These are phyloP conservation scores for Episyrphus balteatus DNA, from an alignment of 1,140 invertebrate species.

Conservation along the genomic window DNA sequence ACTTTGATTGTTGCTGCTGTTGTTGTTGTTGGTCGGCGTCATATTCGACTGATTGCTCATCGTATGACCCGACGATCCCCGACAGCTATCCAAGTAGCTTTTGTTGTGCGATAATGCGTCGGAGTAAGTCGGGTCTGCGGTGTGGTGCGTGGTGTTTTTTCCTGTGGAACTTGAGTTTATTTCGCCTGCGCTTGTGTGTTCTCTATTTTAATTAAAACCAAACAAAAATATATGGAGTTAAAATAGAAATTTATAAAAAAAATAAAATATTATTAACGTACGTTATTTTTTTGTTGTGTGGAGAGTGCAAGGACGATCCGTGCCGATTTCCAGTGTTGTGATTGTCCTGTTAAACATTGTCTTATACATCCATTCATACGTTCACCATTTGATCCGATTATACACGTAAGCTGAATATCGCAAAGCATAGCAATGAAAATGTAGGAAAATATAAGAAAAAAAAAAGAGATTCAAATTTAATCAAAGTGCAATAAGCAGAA, in stretches of 20 bases:
- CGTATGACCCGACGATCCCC: conserved; percentile 39
- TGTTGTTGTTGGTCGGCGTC: conserved; percentile 15
- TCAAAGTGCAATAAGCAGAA: too few relatives aligned
- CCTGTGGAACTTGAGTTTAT: conserved; percentile 64
- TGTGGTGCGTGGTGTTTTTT: conserved; percentile 64
- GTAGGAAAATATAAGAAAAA: too few relatives aligned
- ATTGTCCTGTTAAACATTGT: conserved; percentile 38
- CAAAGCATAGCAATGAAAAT: conserved; percentile 9
- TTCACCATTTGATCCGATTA: conserved; percentile 36
- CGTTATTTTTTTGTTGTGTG: conserved; percentile 26
- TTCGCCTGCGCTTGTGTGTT: conserved; percentile 56
- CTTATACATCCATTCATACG: conserved; percentile 37
- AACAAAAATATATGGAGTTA: background rate
- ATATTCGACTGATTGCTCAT: conserved; percentile 21
- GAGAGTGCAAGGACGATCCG: conserved; percentile 36
- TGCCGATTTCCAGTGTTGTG: conserved; percentile 33
- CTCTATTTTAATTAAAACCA: conserved; percentile 13
- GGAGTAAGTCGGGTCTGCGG: conserved; percentile 33
- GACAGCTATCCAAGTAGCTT: conserved; percentile 51
- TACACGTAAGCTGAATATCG: conserved; percentile 37
- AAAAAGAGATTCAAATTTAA: too few relatives aligned
- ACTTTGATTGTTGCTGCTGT: background rate
- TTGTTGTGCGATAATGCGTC: conserved; percentile 40
- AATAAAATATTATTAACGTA: conserved; percentile 14
- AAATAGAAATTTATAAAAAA: background rate